These are phyloP conservation scores for Elachura formosa DNA, from an alignment of 2,113 vertebrate species.

Conservation along the genomic window DNA sequence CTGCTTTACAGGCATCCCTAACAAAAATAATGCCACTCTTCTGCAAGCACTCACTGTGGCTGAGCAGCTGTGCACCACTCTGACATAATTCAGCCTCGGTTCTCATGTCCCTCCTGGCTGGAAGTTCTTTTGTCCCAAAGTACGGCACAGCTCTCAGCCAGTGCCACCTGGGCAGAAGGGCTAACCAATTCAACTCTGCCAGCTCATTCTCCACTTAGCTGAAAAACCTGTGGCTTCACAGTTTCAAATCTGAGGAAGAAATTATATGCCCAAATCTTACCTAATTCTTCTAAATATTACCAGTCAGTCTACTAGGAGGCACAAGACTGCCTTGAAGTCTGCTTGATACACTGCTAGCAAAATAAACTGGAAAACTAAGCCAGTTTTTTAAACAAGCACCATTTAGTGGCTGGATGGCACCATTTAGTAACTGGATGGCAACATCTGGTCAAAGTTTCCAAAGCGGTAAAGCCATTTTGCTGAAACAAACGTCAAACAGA, in stretches of 20 bases:
- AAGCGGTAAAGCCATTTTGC: background rate
- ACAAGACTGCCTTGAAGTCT: background rate
- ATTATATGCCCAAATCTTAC: background rate
- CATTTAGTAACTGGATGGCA: background rate
- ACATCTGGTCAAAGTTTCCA: background rate
- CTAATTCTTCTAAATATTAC: background rate
- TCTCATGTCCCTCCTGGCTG: background rate
- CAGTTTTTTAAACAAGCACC: background rate
- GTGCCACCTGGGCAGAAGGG: background rate
- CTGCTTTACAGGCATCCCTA: background rate
- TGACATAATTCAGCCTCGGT: background rate
- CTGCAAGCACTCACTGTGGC: background rate
- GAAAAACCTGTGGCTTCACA: background rate
- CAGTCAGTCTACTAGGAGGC: background rate
- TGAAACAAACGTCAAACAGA: background rate
- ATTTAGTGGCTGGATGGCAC: background rate
- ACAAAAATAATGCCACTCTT: background rate
- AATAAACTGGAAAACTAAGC: background rate
- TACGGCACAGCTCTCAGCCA: background rate
- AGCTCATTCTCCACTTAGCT: background rate
- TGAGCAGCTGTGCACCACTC: rapidly evolving
- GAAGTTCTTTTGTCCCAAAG: background rate
- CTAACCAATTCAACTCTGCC: background rate
- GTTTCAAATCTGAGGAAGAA: background rate
- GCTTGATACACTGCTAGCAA: background rate